Conservation (phyloP, 2,888 invertebrate species). For the Parnassius mnemosyne region DNA sequence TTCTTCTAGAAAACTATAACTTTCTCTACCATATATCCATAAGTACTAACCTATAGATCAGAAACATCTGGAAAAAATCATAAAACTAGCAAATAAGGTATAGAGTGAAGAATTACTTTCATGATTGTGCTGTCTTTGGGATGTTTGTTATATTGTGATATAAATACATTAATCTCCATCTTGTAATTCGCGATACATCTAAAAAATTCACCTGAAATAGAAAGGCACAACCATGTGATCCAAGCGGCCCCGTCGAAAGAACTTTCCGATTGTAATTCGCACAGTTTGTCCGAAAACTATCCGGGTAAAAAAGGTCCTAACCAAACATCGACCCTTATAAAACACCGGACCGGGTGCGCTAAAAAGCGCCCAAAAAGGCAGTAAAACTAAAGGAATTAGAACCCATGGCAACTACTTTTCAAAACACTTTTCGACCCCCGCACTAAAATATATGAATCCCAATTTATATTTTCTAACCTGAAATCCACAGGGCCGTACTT, state of each 20-base stretch:
- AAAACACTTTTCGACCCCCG: conserved; percentile 69
- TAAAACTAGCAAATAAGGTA: too few relatives aligned
- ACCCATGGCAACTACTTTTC: conserved; percentile 74
- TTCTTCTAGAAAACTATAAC: too few relatives aligned
- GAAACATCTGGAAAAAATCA: too few relatives aligned
- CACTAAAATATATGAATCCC: conserved; percentile 76
- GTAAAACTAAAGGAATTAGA: conserved; percentile 80
- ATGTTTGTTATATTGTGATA: too few relatives aligned
- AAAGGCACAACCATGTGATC: conserved; percentile 19
- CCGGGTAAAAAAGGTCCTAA: conserved; percentile 77
- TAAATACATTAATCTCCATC: too few relatives aligned
- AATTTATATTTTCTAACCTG: conserved; percentile 74
- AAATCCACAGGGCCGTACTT: conserved; percentile 46
- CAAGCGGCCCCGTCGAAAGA: conserved; percentile 44
- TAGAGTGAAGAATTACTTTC: too few relatives aligned
- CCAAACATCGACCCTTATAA: conserved; percentile 79
- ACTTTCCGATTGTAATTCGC: conserved; percentile 61
- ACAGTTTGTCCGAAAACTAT: conserved; percentile 69
- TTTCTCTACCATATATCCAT: too few relatives aligned
- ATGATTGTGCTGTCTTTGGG: too few relatives aligned
- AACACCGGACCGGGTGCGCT: conserved; percentile 55
- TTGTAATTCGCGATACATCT: too few relatives aligned
- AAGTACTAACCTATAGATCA: too few relatives aligned
- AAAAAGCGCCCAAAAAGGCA: conserved; percentile 78
- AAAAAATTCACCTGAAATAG: too few relatives aligned